phyloP scores from a whole-genome alignment of 2,888 invertebrate genomes.

The Pyralis farinalis region DNA sequence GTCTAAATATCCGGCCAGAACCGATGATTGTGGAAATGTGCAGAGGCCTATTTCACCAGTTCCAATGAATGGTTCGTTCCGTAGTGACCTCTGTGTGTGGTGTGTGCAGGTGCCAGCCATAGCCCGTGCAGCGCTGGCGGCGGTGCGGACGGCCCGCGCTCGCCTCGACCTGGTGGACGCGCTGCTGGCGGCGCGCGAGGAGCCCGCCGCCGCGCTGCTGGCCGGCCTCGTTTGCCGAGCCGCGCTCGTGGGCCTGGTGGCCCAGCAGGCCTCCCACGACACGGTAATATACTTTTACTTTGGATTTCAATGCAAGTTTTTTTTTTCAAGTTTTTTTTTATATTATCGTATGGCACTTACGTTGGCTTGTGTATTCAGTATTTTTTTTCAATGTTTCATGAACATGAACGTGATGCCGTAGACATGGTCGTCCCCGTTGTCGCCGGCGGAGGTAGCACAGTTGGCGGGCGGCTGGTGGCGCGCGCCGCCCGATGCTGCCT shows the following conservation, averaged over 20 bases:
- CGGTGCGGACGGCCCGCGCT: not conserved
- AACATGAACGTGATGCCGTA: too few relatives aligned
- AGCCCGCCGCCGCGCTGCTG: conserved; percentile 5
- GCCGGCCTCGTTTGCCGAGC: conserved; percentile 4
- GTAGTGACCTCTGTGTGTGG: too few relatives aligned
- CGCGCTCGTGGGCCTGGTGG: not conserved
- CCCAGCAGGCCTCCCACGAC: too few relatives aligned
- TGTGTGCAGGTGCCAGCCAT: not conserved
- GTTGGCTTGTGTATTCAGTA: too few relatives aligned
- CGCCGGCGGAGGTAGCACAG: conserved; percentile 17
- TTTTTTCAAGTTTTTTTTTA: too few relatives aligned
- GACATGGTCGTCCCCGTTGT: conserved; percentile 12
- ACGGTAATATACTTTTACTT: too few relatives aligned
- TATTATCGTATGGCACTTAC: too few relatives aligned
- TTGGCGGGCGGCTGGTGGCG: conserved; percentile 4
- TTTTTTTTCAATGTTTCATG: too few relatives aligned
- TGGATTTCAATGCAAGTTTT: too few relatives aligned
- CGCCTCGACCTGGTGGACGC: not conserved
- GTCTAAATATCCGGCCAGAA: not conserved
- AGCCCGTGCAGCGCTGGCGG: not conserved
- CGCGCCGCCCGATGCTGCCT: conserved; percentile 5
- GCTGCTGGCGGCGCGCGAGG: not conserved
- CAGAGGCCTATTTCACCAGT: conserved; percentile 10
- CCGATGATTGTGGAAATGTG: conserved; percentile 1
- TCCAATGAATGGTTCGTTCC: not conserved